Evolutionary conservation across 2,888 invertebrate species (phyloP).

Genomic region (Nomada ferruginata): DNA sequence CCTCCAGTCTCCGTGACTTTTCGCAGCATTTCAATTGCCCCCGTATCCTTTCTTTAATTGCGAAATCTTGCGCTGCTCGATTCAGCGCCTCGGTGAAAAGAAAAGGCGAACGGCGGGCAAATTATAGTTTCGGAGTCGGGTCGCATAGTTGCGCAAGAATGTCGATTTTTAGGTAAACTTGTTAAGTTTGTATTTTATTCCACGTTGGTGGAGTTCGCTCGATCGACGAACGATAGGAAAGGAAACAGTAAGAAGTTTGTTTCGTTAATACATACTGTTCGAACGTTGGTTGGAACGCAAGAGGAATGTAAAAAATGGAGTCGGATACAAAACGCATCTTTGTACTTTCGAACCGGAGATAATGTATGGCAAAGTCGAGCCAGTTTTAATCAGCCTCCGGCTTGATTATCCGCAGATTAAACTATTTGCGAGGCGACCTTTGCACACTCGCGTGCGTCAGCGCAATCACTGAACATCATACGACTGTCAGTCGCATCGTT

Average conservation of each 20-base stretch:
- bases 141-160: too few species aligned
- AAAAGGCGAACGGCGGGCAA: too few species aligned
- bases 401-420: slow-evolving; percentile 58
- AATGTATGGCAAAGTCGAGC: slow-evolving; percentile 28
- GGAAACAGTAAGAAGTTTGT: neutral
- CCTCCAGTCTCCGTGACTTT: neutral
- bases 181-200: too few species aligned
- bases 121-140: too few species aligned
- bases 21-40: neutral
- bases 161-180: too few species aligned
- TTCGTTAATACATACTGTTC: neutral
- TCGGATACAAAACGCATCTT: slow-evolving; percentile 22
- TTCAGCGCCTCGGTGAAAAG: too few species aligned
- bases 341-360: slow-evolving; percentile 53
- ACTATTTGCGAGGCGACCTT: slow-evolving; percentile 67
- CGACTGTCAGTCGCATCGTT: slow-evolving; percentile 4
- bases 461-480: slow-evolving; percentile 34
- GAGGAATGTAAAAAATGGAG: neutral
- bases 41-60: neutral
- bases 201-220: too few species aligned
- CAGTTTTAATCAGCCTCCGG: slow-evolving; percentile 38
- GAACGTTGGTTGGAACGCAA: neutral
- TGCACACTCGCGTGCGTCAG: slow-evolving; percentile 61
- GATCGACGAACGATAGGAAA: neutral
- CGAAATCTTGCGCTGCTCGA: too few species aligned